Conservation (phyloP, 2,113 vertebrate genomes). For the Chunga burmeisteri region DNA sequence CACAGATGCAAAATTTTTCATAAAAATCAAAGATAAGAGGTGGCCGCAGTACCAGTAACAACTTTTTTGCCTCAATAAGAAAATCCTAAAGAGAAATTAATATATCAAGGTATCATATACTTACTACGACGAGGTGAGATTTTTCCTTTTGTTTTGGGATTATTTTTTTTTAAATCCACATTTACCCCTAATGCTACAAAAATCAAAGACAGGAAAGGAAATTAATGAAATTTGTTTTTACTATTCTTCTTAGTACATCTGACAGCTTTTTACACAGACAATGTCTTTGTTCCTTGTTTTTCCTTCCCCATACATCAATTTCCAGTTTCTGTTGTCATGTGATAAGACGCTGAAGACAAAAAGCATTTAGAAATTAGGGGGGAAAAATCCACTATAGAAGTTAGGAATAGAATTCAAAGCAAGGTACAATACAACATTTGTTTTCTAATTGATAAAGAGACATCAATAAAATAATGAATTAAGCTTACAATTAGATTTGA, state of each 20-base stretch:
- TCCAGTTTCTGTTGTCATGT: not conserved
- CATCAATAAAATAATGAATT: not conserved
- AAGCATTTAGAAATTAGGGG: not conserved
- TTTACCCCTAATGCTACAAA: not conserved
- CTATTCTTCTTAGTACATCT: not conserved
- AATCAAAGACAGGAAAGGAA: fast-evolving
- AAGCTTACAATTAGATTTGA: not conserved
- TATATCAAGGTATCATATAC: not conserved
- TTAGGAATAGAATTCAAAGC: not conserved
- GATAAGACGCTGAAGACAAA: not conserved
- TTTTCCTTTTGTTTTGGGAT: fast-evolving
- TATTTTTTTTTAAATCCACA: not conserved
- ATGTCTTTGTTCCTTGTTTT: not conserved
- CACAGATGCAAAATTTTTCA: not conserved
- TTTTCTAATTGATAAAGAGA: not conserved
- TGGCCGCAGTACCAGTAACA: not conserved
- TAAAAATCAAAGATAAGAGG: not conserved
- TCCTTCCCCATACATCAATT: not conserved
- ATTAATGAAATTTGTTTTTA: not conserved
- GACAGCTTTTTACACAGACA: not conserved
- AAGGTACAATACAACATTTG: not conserved
- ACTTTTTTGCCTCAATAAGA: not conserved
- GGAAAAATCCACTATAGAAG: not conserved
- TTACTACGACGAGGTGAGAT: not conserved
- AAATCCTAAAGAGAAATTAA: not conserved